These are phyloP conservation scores for Drosophila paulistorum DNA, from an alignment of 1,140 invertebrate genomes.

Conservation along the genomic window DNA sequence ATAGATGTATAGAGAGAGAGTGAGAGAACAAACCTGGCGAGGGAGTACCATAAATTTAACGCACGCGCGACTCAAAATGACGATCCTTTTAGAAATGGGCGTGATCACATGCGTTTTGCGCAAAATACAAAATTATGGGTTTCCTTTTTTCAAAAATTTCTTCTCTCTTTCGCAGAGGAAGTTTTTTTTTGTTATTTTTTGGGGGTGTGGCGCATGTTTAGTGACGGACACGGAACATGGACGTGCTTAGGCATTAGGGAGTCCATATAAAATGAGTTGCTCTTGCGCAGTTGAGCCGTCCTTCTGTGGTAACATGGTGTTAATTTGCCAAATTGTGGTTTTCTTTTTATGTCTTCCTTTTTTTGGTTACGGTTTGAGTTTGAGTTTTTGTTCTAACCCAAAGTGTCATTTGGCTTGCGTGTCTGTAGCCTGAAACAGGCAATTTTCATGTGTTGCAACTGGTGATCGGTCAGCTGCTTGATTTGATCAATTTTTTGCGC, in stretches of 20 bases:
- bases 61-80: conserved; percentile 53
- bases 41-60: conserved; percentile 66
- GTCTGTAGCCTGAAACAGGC: conserved; percentile 45
- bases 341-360: conserved; percentile 5
- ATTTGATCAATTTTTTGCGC: conserved; percentile 36
- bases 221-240: conserved; percentile 69
- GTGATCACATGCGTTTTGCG: conserved; percentile 62
- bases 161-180: conserved; percentile 15
- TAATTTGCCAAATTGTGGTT: conserved; percentile 78
- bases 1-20: not conserved
- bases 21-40: conserved; percentile 6
- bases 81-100: conserved; percentile 51
- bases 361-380: not conserved
- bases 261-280: conserved; percentile 50
- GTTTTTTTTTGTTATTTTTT: conserved; percentile 7
- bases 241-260: conserved; percentile 81
- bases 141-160: conserved; percentile 39
- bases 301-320: conserved; percentile 49
- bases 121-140: conserved; percentile 80
- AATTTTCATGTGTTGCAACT: conserved; percentile 74
- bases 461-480: conserved; percentile 25
- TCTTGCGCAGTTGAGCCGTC: conserved; percentile 27
- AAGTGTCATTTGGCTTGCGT: conserved; percentile 63
- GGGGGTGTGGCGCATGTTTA: conserved; percentile 71
- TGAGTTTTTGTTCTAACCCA: conserved; percentile 34